Conservation (phyloP, 1,140 invertebrate genomes). For the Sogatella furcifera region DNA sequence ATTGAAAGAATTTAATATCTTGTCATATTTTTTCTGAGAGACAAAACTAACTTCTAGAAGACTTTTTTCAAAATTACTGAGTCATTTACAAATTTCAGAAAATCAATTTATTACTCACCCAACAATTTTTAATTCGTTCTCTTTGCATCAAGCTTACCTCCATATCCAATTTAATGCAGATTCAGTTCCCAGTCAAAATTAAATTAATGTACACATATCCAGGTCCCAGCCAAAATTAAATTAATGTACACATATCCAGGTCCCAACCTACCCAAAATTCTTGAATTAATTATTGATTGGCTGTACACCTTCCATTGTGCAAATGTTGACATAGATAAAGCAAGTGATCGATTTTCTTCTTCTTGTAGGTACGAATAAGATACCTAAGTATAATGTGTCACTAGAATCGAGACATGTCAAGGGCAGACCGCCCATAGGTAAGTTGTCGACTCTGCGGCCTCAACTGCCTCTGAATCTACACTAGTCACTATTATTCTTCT, state of each 20-base stretch:
- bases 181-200: too few relatives aligned
- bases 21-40: too few relatives aligned
- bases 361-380: conserved; percentile 16
- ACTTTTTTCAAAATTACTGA: too few relatives aligned
- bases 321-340: conserved; percentile 1
- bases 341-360: conserved; percentile 10
- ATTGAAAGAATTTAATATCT: too few relatives aligned
- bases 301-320: background rate
- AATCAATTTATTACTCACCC: too few relatives aligned
- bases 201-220: background rate
- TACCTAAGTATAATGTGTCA: conserved; percentile 11
- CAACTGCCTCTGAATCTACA: conserved; percentile 9
- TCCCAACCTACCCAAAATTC: background rate
- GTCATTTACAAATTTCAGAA: too few relatives aligned
- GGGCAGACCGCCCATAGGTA: conserved; percentile 4
- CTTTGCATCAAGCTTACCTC: too few relatives aligned
- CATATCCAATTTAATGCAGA: too few relatives aligned
- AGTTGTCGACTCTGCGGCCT: conserved; percentile 9
- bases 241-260: background rate
- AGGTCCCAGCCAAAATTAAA: background rate
- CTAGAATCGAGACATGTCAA: conserved; percentile 6
- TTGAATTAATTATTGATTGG: background rate
- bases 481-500: background rate
- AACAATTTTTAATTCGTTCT: too few relatives aligned
- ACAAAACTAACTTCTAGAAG: too few relatives aligned